Evolutionary conservation across 2,888 invertebrate genomes (phyloP).

Genomic region (Pristionchus japonicus): DNA sequence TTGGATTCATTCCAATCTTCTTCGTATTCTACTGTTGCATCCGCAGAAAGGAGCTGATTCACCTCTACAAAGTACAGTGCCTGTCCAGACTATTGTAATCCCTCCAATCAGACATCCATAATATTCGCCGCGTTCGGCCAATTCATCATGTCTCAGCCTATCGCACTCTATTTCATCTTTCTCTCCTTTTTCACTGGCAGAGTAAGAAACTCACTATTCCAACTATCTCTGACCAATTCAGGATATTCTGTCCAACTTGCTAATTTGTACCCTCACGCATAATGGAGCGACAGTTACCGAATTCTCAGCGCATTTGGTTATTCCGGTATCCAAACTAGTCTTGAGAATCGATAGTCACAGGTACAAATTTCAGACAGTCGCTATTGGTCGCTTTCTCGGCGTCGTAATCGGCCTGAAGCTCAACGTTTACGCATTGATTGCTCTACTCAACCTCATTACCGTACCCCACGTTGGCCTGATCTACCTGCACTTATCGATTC

Average conservation of each 20-base stretch:
- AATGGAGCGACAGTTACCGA: not conserved
- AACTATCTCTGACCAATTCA: not conserved
- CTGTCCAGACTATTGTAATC: not conserved
- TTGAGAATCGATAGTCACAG: not conserved
- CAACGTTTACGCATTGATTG: not conserved
- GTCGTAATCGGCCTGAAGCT: not conserved
- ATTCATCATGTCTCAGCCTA: not conserved
- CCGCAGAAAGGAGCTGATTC: not conserved
- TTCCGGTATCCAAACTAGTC: not conserved
- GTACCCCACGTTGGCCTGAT: not conserved
- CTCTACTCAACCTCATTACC: not conserved
- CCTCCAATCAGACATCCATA: not conserved
- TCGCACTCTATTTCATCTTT: not conserved
- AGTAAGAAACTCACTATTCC: not conserved
- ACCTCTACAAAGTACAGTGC: not conserved
- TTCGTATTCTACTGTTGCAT: not conserved
- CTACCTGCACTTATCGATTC: not conserved
- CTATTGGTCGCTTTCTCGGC: not conserved
- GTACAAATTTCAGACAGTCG: not conserved
- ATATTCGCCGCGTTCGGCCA: constrained; percentile 15
- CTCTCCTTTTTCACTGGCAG: not conserved
- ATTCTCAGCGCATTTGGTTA: not conserved
- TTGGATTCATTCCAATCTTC: not conserved
- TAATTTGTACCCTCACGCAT: not conserved
- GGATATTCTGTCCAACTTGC: not conserved